Evolutionary conservation across 2,888 invertebrate genomes (phyloP), one percentile per base, ranked within the genome.

Genomic region (Pecten maximus): DNA sequence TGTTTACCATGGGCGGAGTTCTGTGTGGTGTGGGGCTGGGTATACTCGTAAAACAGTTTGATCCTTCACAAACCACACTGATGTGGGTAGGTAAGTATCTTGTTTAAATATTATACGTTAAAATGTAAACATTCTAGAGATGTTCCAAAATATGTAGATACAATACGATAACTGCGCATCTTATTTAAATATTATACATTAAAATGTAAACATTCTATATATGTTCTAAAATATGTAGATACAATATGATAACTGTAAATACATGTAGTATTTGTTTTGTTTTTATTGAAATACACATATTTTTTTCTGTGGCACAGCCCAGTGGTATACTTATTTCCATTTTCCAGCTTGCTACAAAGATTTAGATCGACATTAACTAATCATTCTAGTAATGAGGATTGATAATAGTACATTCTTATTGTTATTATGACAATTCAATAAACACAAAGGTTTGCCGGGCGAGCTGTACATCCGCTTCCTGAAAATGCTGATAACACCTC

Each of bases 31-130:
- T 74, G 74, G 74, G 8, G 35, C 35, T 74, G 8, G 74, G 74
- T 0, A 23, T 74, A 28, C 74, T 74, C 0, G 10, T 74, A 74
- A 10, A 74, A 16, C 74, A 35, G 2, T 28, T 35, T 23, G 74
- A 28, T 10, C 74, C 74, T 15, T 35, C 74, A 0, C 8, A 74
- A 4, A 74, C 74, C 28, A 35, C 74, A 74, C 28, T 74, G 4
- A 74, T 74, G 74, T 74, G 74, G 74, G 8, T 74, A 19, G 74
- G 74, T 74, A 74, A 74, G 74, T 23, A 19, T 60, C n/a, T n/a
- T n/a, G n/a, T 60, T 23, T 60, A 60, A 2, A 23, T 23, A 60
- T 60, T 48, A n/a, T n/a, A n/a, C n/a, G n/a, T n/a, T 8, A 48
- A 60, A n/a, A n/a, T 60, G n/a, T 23, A 23, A 60, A 23, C 0